Percentiles rank a stretch among this genome's conserved stretches.
phyloP scores from a whole-genome alignment of 2,888 invertebrate genomes.

The Lymantria dispar region DNA sequence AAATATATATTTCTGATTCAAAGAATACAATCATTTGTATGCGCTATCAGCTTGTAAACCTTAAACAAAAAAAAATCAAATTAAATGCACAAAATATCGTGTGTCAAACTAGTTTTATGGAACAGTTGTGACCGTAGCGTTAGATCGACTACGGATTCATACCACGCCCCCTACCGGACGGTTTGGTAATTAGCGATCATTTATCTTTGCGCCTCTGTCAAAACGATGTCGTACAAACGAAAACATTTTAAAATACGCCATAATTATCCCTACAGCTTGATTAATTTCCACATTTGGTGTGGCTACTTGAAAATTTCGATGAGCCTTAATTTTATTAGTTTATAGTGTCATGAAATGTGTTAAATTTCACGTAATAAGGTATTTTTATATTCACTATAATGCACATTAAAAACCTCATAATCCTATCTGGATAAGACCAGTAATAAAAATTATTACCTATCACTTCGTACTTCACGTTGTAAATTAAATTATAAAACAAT shows the following conservation, averaged over 20 bases:
- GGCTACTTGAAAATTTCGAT: conserved; percentile 3
- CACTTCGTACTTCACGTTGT: no score
- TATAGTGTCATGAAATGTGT: neutral
- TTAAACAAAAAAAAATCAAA: no score
- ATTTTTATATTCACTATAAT: neutral
- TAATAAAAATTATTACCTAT: neutral
- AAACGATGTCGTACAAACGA: conserved; percentile 72
- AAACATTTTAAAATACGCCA: conserved; percentile 72
- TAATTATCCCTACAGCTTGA: conserved; percentile 64
- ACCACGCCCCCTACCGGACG: conserved; percentile 49
- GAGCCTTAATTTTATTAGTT: neutral
- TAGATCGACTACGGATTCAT: conserved; percentile 37
- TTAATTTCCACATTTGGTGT: conserved; percentile 53
- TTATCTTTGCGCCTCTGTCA: conserved; percentile 75
- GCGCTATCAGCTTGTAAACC: no score
- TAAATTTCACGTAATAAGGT: neutral
- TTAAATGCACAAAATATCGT: neutral
- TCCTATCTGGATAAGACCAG: neutral
- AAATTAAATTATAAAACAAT: no score
- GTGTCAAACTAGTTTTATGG: neutral
- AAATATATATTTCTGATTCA: no score
- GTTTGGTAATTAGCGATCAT: conserved; percentile 69
- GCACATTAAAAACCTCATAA: neutral
- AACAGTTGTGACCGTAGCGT: conserved; percentile 29
- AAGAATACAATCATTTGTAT: no score